A percentile compares a stretch with the other conserved stretches of the same genome.
Evolutionary conservation across 2,888 invertebrate species (phyloP).

Genomic region (Leucophenga montana): DNA sequence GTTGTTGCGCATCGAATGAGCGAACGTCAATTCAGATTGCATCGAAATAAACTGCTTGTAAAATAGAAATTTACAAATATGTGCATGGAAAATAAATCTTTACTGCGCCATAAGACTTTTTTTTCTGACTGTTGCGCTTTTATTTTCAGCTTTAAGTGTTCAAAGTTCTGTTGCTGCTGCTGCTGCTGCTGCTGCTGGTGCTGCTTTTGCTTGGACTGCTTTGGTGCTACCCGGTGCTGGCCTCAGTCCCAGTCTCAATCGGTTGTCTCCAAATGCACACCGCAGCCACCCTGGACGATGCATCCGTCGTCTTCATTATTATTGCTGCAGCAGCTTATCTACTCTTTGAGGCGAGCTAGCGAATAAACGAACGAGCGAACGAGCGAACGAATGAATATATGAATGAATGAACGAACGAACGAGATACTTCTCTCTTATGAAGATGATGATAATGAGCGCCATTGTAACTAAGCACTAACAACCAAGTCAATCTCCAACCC

Average conservation of each 20-base stretch:
- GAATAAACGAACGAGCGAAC: background rate
- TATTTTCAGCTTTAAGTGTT: background rate
- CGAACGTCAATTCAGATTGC: no score
- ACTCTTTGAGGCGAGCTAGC: background rate
- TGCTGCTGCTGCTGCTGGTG: background rate
- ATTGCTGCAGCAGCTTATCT: constrained; percentile 10
- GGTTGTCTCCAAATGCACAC: no score
- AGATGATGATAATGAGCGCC: constrained; percentile 62
- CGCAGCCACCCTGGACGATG: no score
- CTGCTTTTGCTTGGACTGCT: background rate
- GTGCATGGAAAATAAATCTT: constrained; percentile 62
- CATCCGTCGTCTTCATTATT: no score
- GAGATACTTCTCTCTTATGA: constrained; percentile 52
- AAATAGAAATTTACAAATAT: constrained; percentile 2
- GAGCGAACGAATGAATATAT: constrained; percentile 42
- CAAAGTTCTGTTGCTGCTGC: background rate
- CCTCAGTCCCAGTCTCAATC: background rate
- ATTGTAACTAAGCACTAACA: constrained; percentile 38
- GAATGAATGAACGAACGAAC: constrained; percentile 39
- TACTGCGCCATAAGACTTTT: constrained; percentile 63
- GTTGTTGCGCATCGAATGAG: no score
- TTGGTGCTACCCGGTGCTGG: constrained; percentile 19
- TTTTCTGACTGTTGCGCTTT: background rate
- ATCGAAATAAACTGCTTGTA: background rate
- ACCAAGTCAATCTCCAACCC: constrained; percentile 34